Conservation (phyloP, 2,113 vertebrate genomes). For the Danio rerio region DNA sequence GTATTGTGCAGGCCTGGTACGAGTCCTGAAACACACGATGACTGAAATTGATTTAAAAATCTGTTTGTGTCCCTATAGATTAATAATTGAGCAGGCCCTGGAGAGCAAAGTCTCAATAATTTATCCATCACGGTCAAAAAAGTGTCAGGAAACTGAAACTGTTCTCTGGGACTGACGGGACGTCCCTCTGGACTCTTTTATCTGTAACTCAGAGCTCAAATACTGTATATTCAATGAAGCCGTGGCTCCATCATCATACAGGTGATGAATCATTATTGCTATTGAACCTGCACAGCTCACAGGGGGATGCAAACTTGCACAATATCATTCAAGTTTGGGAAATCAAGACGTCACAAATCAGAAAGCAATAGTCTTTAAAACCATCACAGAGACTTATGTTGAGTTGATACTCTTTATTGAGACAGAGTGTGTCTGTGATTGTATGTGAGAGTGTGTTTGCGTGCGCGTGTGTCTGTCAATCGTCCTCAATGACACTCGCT, state of each 20-base stretch:
- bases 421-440: neutral
- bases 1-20: too few relatives aligned
- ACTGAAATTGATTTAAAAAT: neutral
- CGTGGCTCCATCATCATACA: neutral
- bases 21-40: neutral
- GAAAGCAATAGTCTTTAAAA: neutral
- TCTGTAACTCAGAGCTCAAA: neutral
- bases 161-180: neutral
- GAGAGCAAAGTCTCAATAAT: neutral
- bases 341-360: neutral
- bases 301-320: neutral
- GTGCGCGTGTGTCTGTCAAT: slow-evolving; percentile 14
- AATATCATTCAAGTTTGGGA: neutral
- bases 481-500: neutral
- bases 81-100: neutral
- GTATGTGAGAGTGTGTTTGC: neutral
- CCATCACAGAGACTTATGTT: neutral
- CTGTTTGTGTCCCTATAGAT: neutral
- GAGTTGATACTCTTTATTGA: neutral
- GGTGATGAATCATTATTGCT: neutral
- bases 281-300: neutral
- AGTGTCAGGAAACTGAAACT: neutral
- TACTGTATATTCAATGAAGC: neutral
- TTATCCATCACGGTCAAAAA: neutral
- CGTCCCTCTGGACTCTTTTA: neutral